Base-by-base conservation (phyloP, 2,113 vertebrate species). In the Sialia sialis region DNA sequence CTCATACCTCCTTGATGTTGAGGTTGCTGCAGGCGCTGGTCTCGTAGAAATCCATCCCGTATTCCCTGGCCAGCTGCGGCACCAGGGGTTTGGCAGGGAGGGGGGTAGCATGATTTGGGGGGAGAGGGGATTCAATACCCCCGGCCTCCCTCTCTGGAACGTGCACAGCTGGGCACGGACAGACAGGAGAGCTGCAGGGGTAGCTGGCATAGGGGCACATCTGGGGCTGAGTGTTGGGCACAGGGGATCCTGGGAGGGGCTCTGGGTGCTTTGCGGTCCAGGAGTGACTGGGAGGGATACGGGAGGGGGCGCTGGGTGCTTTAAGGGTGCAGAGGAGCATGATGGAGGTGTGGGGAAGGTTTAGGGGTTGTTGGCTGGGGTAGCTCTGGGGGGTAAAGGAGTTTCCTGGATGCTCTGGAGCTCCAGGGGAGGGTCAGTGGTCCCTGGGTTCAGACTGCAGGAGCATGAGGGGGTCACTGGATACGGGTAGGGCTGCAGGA, bases 21-120 rank as follows among this genome's bases (percentile, higher is more conserved):
- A 98, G 98, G 95, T 99, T 99, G 97, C 98, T 99, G 98, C 99
- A 99, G 98, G 99, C 99, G 98, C 99, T 99, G 98, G 99, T 99
- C 98, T 99, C 99, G 60, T 98, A 99, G 97, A 99, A 99, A 96
- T 99, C 99, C 99, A 99, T 99, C 89, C 99, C 99, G 16, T 99
- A 99, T 81, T 99, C 99, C 89, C 98, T 98, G 69, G 99, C 99
- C 97, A 99, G 98, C 99, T 99, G 97, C 7, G 44, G 97, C 51
- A 89, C 16, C 95, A 91, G 70, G 81, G 46, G 67, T 80, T 89
- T 89, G 77, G 58, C 41, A 6, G 91, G 56, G 51, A 32, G 88
- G 27, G 54, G 43, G 23, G 30, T 52, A 56, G 34, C 23, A 3
- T 32, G 36, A 79, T 86, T 83, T 73, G 68, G 32, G 43, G 16